Conservation (phyloP, 2,888 invertebrate species). For the Chironomus riparius region DNA sequence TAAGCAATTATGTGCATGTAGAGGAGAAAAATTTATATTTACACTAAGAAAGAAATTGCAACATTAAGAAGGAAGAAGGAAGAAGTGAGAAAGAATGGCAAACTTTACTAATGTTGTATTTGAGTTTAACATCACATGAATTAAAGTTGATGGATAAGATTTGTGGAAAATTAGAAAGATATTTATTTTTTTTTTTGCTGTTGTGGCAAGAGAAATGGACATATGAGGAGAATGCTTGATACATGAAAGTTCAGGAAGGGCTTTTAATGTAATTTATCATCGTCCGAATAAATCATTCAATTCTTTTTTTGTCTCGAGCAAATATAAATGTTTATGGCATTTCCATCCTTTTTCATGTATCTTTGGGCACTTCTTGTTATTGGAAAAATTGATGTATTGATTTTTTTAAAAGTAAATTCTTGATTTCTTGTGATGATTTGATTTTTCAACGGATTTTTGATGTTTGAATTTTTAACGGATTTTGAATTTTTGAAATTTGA, state of each 20-base stretch:
- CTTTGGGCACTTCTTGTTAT: neutral
- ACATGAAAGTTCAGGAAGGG: neutral
- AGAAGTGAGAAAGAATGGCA: neutral
- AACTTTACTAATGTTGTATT: neutral
- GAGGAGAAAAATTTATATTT: neutral
- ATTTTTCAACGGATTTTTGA: too few species aligned
- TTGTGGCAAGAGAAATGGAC: neutral
- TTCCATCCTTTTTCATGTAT: neutral
- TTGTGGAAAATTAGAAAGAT: neutral
- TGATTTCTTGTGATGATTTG: neutral
- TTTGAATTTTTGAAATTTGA: too few species aligned
- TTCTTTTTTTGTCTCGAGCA: neutral
- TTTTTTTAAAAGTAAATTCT: neutral
- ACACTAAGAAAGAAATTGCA: conserved; percentile 18
- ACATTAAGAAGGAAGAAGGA: neutral
- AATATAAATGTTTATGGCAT: conserved; percentile 3
- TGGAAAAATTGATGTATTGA: too few species aligned
- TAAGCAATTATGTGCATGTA: conserved; percentile 11
- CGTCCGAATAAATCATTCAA: conserved; percentile 13
- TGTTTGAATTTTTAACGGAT: too few species aligned
- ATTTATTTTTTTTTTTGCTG: neutral
- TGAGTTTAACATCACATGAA: conserved; percentile 2
- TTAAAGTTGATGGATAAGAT: conserved; percentile 21
- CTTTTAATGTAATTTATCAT: conserved; percentile 25
- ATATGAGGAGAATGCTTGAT: neutral